Base-by-base conservation (phyloP, 2,113 vertebrate genomes). In the Epinephelus cyanopodus region DNA sequence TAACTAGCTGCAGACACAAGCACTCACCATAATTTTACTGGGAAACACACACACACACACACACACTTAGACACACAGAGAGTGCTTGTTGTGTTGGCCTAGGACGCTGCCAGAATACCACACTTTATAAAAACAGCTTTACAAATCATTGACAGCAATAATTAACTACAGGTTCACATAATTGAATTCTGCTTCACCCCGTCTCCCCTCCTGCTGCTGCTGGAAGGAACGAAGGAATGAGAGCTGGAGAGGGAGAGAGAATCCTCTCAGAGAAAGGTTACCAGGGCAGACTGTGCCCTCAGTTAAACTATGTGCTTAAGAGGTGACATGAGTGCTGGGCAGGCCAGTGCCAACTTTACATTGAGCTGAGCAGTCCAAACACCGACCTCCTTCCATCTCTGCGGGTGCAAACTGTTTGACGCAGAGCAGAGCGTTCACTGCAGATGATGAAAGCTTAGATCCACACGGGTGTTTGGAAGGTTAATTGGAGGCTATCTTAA, bases 111-210 rank as follows among this genome's bases (percentile, higher is more conserved):
- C 93, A 92, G 85, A 92, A 94, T 91, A 90, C 90, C 90, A 67
- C 92, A 90, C 92, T 92, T 90, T 90, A 90, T 89, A 90, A 92
- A 93, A 91, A 88, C 71, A 88, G 91, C 90, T 93, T 92, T 93
- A 90, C 87, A 92, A 95, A 95, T 92, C 87, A 92, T 71, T 92
- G 87, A 86, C 90, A 89, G 91, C 88, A 85, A 80, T 93, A 94
- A 94, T 94, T 93, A 94, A 95, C 88, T 89, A 73, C 92, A 94
- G 94, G 88, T 93, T 91, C 79, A 80, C 87, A 81, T 93, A 89
- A 93, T 86, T 93, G 84, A 92, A 94, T 87, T 92, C 81, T 87
- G 74, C 62, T 92, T 91, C 78, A 65, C 84, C 77, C 82, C 37
- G 21, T 58, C 84, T 67, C 68, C 58, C 72, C 77, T 86, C 72